Conservation (phyloP, 35 echinoderm and acorn worm species). For the Lytechinus pictus region DNA sequence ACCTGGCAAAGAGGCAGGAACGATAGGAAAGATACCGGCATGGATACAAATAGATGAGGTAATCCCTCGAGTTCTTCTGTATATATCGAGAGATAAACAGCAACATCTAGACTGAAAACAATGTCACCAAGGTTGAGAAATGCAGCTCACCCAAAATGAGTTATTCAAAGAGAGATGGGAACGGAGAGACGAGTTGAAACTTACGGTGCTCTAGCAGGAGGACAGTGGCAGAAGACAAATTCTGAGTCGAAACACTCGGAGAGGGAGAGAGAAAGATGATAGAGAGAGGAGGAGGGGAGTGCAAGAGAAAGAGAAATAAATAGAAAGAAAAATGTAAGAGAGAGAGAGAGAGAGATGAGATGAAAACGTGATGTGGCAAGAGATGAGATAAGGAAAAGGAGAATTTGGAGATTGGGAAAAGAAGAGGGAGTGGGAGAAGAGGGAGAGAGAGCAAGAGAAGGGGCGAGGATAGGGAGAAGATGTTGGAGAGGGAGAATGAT, state of each 20-base stretch:
- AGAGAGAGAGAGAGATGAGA: background rate
- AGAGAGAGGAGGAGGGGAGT: background rate
- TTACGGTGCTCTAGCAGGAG: background rate
- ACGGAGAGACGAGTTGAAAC: background rate
- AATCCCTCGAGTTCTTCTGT: background rate
- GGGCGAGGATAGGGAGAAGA: background rate
- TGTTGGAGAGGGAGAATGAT: background rate
- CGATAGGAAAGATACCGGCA: background rate
- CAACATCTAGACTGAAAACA: constrained; percentile 2
- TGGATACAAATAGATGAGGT: background rate
- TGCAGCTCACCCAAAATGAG: background rate
- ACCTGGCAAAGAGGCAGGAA: background rate
- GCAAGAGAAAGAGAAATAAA: background rate
- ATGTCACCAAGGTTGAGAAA: background rate
- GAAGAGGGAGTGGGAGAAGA: background rate
- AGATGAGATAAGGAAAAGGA: background rate
- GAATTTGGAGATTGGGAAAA: background rate
- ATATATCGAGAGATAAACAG: background rate
- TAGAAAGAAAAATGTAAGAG: background rate
- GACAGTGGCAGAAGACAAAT: background rate
- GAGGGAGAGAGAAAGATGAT: background rate
- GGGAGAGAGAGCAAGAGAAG: too few species aligned
- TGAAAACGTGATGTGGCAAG: background rate
- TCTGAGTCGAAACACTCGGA: background rate
- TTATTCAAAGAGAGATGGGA: background rate